phyloP scores from a whole-genome alignment of 2,797 vertebrate species.

The Sebastes nivosus region DNA sequence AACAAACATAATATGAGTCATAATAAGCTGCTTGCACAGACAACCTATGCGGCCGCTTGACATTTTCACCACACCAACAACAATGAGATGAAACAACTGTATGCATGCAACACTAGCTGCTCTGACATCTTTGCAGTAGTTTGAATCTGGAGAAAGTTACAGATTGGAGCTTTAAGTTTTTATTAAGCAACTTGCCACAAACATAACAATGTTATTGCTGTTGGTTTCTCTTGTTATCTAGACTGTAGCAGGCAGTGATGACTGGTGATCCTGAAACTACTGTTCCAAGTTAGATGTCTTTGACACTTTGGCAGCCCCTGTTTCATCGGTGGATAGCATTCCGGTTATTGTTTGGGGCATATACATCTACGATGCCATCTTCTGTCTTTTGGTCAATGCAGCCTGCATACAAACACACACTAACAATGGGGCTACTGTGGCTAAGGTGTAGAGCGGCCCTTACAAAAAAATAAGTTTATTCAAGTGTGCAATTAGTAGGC shows the following conservation, averaged over 20 bases:
- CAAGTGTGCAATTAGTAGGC: no score
- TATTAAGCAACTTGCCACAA: not conserved
- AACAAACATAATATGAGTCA: no score
- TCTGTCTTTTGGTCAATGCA: not conserved
- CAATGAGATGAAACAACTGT: not conserved
- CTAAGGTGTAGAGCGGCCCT: no score
- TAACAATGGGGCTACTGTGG: not conserved
- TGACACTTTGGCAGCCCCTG: conserved; percentile 14
- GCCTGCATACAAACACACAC: not conserved
- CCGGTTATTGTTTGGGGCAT: not conserved
- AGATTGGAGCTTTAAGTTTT: not conserved
- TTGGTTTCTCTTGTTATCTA: conserved; percentile 30
- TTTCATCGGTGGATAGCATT: conserved; percentile 15
- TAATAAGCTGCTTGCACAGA: not conserved
- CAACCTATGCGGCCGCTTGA: no score
- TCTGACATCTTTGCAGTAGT: not conserved
- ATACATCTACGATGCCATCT: not conserved
- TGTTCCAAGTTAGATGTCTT: conserved; percentile 2
- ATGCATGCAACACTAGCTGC: not conserved
- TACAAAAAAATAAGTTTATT: no score
- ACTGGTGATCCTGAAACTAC: conserved; percentile 20
- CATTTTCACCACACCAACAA: not conserved
- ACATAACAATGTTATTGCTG: not conserved
- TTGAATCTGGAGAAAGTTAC: conserved; percentile 10
- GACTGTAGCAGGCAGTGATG: not conserved